Conservation (phyloP, 2,113 vertebrate species). For the Mustela nigripes region DNA sequence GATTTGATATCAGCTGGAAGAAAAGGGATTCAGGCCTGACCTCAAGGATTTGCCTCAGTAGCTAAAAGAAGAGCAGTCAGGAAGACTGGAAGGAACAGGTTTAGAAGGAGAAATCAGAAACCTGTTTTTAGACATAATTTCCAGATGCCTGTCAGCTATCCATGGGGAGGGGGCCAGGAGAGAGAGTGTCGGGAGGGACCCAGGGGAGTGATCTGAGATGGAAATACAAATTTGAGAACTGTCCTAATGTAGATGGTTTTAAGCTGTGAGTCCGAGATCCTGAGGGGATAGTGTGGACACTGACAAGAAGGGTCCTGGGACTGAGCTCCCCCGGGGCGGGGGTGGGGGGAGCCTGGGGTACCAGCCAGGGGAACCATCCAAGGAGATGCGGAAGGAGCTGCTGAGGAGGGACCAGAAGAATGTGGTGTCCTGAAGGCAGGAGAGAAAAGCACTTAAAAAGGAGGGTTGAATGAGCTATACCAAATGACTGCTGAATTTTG, state of each 20-base stretch:
- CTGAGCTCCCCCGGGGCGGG: not conserved
- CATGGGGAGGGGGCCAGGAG: not conserved
- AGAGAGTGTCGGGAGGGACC: not conserved
- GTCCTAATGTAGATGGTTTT: not conserved
- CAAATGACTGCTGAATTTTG: not conserved
- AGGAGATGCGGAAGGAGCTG: accelerated
- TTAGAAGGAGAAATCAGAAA: not conserved
- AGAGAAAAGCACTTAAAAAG: not conserved
- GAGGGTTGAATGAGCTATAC: not conserved
- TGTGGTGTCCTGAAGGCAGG: not conserved
- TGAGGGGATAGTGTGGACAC: not conserved
- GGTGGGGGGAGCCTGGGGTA: not conserved
- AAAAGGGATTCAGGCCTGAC: not conserved
- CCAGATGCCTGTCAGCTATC: not conserved
- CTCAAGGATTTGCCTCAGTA: not conserved
- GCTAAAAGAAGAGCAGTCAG: not conserved
- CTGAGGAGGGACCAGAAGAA: not conserved
- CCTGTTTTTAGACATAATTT: not conserved
- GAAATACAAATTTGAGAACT: not conserved
- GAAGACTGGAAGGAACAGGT: not conserved
- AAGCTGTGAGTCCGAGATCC: not conserved
- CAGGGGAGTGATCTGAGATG: not conserved
- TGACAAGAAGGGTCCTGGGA: not conserved
- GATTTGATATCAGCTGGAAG: not conserved
- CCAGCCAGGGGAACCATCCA: not conserved